Percentiles rank a stretch among this genome's conserved stretches.
Conservation (phyloP, 1,140 invertebrate species). For the Odontomachus brunneus region DNA sequence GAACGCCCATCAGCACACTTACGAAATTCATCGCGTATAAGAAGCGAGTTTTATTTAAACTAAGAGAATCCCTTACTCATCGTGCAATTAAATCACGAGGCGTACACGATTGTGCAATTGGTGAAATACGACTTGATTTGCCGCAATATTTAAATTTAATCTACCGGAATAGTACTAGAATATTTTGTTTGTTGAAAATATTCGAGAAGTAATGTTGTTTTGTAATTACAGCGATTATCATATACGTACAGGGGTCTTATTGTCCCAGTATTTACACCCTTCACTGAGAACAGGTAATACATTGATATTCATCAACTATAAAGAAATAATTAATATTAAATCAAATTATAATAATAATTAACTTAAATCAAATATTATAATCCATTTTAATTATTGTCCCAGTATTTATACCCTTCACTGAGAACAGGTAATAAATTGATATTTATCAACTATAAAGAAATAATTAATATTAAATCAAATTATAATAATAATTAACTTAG, state of each 20-base stretch:
- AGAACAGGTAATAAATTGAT: conserved; percentile 84
- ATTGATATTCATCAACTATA: background rate
- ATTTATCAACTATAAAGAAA: background rate
- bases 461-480: background rate
- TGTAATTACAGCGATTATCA: conserved; percentile 51
- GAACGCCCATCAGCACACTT: too few species aligned
- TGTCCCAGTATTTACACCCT: conserved; percentile 89
- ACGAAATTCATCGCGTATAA: too few species aligned
- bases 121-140: too few species aligned
- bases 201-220: background rate
- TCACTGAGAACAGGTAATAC: conserved; percentile 86
- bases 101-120: too few species aligned
- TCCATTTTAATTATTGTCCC: conserved; percentile 90
- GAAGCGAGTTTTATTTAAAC: too few species aligned
- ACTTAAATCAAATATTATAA: too few species aligned
- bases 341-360: conserved; percentile 39
- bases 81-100: too few species aligned
- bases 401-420: conserved; percentile 89
- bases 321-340: background rate
- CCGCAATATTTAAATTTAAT: too few species aligned
- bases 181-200: background rate
- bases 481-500: conserved; percentile 53
- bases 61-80: too few species aligned
- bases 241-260: conserved; percentile 86
- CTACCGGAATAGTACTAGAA: background rate